Percentiles rank a stretch among this genome's conserved stretches.
Conservation (phyloP, 2,113 vertebrate genomes). For the Apteryx owenii region DNA sequence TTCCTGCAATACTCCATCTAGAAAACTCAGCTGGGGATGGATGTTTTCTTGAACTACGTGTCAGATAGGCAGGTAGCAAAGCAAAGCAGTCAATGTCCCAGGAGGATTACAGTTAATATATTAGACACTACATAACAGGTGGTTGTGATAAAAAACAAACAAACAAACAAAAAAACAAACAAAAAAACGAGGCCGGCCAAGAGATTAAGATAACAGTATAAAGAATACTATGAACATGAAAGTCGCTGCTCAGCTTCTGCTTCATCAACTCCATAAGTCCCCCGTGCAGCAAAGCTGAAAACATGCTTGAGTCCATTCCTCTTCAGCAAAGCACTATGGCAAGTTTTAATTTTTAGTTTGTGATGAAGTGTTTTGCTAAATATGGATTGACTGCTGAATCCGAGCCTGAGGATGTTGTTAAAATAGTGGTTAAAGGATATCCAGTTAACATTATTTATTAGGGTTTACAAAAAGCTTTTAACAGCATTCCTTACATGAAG, state of each 20-base stretch:
- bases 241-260: background rate
- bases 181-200: background rate
- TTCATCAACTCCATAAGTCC: background rate
- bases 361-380: background rate
- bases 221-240: background rate
- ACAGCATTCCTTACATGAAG: background rate
- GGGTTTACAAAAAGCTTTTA: conserved; percentile 2
- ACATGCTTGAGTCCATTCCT: background rate
- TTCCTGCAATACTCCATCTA: background rate
- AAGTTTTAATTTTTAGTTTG: background rate
- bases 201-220: background rate
- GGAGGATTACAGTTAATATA: background rate
- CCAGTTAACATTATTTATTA: conserved; percentile 46
- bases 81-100: background rate
- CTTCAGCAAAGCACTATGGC: background rate
- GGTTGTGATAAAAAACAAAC: background rate
- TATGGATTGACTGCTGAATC: background rate
- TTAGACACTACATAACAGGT: background rate
- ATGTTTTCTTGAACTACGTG: background rate
- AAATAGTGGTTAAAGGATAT: conserved; percentile 4
- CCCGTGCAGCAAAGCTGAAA: background rate
- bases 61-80: background rate
- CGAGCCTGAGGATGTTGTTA: conserved; percentile 8
- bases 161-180: no score
- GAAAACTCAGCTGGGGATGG: background rate